Conservation (phyloP, 1,140 invertebrate genomes). For the Drosophila sucinea region DNA sequence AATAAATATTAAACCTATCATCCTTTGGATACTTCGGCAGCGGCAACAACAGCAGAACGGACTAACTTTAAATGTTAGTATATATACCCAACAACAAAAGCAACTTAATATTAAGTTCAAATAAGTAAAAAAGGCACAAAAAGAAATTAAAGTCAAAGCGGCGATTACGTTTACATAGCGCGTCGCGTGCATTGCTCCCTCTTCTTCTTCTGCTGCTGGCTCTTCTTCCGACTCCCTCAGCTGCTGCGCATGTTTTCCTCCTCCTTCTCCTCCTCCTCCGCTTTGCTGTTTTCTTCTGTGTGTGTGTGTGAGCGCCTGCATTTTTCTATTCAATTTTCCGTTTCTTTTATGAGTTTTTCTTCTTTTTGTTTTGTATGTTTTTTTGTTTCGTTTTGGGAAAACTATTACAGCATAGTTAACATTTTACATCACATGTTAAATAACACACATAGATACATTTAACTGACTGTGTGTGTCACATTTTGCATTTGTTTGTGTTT, state of each 20-base stretch:
- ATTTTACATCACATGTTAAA: constrained; percentile 78
- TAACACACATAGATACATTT: constrained; percentile 55
- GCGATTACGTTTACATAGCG: constrained; percentile 47
- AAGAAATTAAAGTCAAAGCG: constrained; percentile 58
- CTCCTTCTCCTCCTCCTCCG: constrained; percentile 10
- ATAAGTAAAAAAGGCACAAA: constrained; percentile 33
- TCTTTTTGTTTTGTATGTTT: neutral
- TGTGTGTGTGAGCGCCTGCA: constrained; percentile 31
- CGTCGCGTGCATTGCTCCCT: constrained; percentile 72
- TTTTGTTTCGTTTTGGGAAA: constrained; percentile 45
- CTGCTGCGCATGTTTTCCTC: constrained; percentile 69
- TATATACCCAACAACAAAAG: constrained; percentile 8
- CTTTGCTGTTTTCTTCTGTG: constrained; percentile 10
- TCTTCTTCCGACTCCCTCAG: constrained; percentile 44
- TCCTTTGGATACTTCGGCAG: constrained; percentile 47
- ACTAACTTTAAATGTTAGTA: constrained; percentile 73
- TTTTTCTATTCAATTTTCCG: constrained; percentile 25
- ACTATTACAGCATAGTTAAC: constrained; percentile 76
- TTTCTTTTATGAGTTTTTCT: neutral
- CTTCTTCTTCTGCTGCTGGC: constrained; percentile 2
- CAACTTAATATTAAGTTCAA: constrained; percentile 42
- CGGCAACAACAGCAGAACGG: constrained; percentile 28
- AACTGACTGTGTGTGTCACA: constrained; percentile 32
- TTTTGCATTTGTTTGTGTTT: constrained; percentile 61
- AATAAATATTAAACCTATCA: constrained; percentile 33